Evolutionary conservation across 2,797 vertebrate genomes (phyloP), one percentile per base, ranked within the genome.

Genomic region (Manis crassicaudata): DNA sequence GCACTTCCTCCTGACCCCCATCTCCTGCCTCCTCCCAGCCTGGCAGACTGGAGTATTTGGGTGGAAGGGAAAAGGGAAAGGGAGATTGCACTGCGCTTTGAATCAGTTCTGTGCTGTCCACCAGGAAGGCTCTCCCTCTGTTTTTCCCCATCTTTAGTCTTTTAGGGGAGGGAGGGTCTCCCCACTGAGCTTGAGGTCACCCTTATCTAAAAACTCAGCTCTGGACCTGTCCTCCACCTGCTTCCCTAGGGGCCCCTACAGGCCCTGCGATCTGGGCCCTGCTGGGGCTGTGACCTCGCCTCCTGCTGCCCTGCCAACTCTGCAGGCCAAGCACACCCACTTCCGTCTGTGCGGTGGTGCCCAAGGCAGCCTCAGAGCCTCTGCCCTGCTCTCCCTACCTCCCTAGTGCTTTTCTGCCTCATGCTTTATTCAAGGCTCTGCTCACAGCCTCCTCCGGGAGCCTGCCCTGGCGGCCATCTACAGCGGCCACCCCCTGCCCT

Each of bases 81-180:
- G 35, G 27, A 50, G 14, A 3, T 10, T 2, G 35, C 17, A 2
- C 8, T 21, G 60, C 16, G 23, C 32, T 56, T 1, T 2, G 32
- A 21, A 21, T 13, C 32, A 1, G 3, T 17, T 7, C 40, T 32
- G 1, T 1, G 23, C 18, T 3, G 14, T 6, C 7, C 9, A 2
- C 50, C 21, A 1, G 2, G 79, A 10, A n/a, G 1, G 2, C 40
- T 16, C 58, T 16, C 23, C 72, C 13, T 12, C 11, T 0, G 12
- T 63, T 52, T 18, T 1, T 4, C 11, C 20, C 16, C 32, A 5
- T 40, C 40, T 27, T 25, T 9, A 37, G 70, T n/a, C 37, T 13
- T 27, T 46, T 8, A 56, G 7, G 16, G 79, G 58, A 23, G 11
- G 25, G 65, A 21, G 7, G 11, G 37, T 14, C 56, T 46, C 37